Conservation (phyloP, 2,797 vertebrate species). For the Decapterus maruadsi region DNA sequence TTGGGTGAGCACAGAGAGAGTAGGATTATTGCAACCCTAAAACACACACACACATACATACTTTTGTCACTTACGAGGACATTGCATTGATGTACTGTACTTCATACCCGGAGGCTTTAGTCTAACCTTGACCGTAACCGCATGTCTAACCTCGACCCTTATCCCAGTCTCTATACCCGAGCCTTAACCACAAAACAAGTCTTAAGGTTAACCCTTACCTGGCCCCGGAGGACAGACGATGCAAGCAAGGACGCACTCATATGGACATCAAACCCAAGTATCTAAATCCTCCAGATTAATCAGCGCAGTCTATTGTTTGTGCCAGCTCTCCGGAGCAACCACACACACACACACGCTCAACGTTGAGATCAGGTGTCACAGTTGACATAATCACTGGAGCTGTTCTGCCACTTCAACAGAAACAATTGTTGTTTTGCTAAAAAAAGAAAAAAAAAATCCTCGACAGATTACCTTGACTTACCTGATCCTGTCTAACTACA, state of each 20-base stretch:
- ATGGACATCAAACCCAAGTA: background rate
- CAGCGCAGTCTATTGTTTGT: no score
- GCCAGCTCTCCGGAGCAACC: background rate
- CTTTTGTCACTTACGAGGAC: constrained; percentile 27
- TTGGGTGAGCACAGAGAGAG: constrained; percentile 33
- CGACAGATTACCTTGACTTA: background rate
- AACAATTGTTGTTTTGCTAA: constrained; percentile 2
- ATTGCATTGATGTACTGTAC: constrained; percentile 21
- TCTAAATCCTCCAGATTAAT: constrained; percentile 12
- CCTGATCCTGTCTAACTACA: no score
- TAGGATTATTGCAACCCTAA: constrained; percentile 44
- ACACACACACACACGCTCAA: background rate
- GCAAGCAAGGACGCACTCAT: background rate
- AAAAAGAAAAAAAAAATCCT: background rate
- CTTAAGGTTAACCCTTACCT: constrained; percentile 17
- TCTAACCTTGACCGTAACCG: constrained; percentile 11
- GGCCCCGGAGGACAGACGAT: background rate
- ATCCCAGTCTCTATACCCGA: constrained; percentile 7
- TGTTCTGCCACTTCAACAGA: no score
- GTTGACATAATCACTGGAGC: background rate
- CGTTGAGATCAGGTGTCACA: background rate
- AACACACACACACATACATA: constrained; percentile 23
- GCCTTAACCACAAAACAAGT: constrained; percentile 16
- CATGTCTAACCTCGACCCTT: constrained; percentile 13
- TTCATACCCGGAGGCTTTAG: constrained; percentile 31